A percentile compares a stretch with the other conserved stretches of the same genome.
Evolutionary conservation across 2,888 invertebrate species (phyloP).

Genomic region (Xanthorhoe designata): DNA sequence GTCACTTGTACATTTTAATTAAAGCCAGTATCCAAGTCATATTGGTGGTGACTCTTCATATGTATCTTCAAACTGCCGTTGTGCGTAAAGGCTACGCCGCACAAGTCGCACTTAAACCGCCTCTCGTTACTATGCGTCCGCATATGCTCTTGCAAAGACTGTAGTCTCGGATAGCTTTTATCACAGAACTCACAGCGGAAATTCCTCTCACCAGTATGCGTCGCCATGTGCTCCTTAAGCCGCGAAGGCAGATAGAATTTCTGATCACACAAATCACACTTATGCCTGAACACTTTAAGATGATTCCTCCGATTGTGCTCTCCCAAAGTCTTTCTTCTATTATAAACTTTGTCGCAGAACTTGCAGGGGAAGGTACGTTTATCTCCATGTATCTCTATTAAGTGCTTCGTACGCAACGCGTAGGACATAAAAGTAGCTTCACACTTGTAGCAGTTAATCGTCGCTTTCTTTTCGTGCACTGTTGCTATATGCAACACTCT

Average conservation of each 20-base stretch:
- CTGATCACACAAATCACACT: conserved; percentile 83
- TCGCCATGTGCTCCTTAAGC: conserved; percentile 75
- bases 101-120: conserved; percentile 80
- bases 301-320: conserved; percentile 73
- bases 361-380: conserved; percentile 69
- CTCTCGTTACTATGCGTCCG: conserved; percentile 83
- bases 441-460: conserved; percentile 73
- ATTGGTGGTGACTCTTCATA: conserved; percentile 74
- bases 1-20: background rate
- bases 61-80: conserved; percentile 85
- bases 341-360: conserved; percentile 73
- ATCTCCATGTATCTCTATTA: conserved; percentile 73
- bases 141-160: conserved; percentile 82
- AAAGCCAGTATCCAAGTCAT: background rate
- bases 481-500: conserved; percentile 68
- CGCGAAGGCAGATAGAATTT: conserved; percentile 78
- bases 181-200: conserved; percentile 74
- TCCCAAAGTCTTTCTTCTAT: conserved; percentile 69
- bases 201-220: conserved; percentile 77
- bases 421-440: conserved; percentile 73
- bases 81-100: conserved; percentile 83
- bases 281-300: conserved; percentile 75
- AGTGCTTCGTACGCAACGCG: conserved; percentile 67
- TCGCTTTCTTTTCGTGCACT: conserved; percentile 72
- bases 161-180: conserved; percentile 71